Percentiles rank a stretch among this genome's conserved stretches.
Evolutionary conservation across 2,113 vertebrate genomes (phyloP).

Genomic region (Ibidorhyncha struthersii): DNA sequence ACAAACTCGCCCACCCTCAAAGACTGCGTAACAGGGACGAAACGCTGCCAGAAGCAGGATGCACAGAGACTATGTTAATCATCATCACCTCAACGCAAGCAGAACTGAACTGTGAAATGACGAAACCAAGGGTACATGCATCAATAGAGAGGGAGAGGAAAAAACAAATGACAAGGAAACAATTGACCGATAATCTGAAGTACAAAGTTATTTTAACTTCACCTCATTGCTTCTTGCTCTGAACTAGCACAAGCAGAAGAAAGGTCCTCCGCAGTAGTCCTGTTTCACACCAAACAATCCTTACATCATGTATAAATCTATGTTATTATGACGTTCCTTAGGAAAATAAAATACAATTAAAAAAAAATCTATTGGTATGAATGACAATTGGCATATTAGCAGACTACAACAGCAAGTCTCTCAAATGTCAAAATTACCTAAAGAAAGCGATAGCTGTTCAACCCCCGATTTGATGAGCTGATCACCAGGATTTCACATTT

Average conservation of each 20-base stretch:
- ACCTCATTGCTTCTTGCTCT: background rate
- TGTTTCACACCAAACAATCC: background rate
- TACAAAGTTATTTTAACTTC: background rate
- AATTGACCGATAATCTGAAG: background rate
- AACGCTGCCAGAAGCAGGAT: no score
- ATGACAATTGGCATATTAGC: background rate
- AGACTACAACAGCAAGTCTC: background rate
- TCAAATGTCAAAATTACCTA: background rate
- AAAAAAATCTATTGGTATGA: background rate
- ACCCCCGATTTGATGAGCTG: background rate
- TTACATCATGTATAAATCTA: background rate
- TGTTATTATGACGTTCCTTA: background rate
- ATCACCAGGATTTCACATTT: background rate
- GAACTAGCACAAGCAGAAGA: background rate
- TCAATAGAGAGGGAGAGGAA: background rate
- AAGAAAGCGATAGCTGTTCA: background rate
- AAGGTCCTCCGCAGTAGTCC: background rate
- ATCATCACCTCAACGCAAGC: no score
- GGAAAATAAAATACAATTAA: background rate
- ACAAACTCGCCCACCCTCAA: no score
- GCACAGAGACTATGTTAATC: no score
- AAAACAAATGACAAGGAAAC: background rate
- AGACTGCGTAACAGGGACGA: no score
- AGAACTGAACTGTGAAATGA: background rate
- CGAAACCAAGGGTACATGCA: background rate